Evolutionary conservation across 1,140 invertebrate genomes (phyloP).

Genomic region (Magallana ariakensis): DNA sequence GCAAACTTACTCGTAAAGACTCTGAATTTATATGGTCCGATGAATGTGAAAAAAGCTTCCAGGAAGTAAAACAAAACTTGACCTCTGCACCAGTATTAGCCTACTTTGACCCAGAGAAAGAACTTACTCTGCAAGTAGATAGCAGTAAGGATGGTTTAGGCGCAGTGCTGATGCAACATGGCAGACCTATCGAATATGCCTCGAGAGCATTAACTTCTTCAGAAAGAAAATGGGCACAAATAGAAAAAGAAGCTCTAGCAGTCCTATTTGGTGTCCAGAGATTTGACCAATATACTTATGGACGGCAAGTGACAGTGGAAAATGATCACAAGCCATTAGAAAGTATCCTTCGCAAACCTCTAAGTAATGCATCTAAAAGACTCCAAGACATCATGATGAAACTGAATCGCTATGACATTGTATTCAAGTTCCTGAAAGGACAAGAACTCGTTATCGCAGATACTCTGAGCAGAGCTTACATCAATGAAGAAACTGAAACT

Average conservation of each 20-base stretch:
- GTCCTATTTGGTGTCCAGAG: slow-evolving; percentile 78
- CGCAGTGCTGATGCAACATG: slow-evolving; percentile 79
- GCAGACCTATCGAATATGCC: slow-evolving; percentile 79
- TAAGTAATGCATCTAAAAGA: slow-evolving; percentile 43
- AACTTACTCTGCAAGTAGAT: slow-evolving; percentile 63
- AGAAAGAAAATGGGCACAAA: slow-evolving; percentile 80
- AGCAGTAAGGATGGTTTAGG: slow-evolving; percentile 74
- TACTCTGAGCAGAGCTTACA: slow-evolving; percentile 33
- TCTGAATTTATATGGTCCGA: slow-evolving; percentile 62
- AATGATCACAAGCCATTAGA: slow-evolving; percentile 77
- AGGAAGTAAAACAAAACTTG: slow-evolving; percentile 62
- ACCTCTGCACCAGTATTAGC: slow-evolving; percentile 58
- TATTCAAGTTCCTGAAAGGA: slow-evolving; percentile 41
- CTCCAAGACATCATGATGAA: slow-evolving; percentile 61
- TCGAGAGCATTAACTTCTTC: slow-evolving; percentile 77
- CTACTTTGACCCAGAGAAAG: slow-evolving; percentile 59
- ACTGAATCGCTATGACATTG: slow-evolving; percentile 55
- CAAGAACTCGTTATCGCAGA: slow-evolving; percentile 36
- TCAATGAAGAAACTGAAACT: slow-evolving; percentile 11
- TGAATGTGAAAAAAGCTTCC: slow-evolving; percentile 73
- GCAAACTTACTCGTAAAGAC: slow-evolving; percentile 40
- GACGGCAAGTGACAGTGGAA: slow-evolving; percentile 64
- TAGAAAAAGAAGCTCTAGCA: slow-evolving; percentile 80
- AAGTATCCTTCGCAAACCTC: slow-evolving; percentile 76
- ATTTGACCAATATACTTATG: slow-evolving; percentile 70